Base-by-base conservation (phyloP, 2,888 invertebrate genomes). In the Limnephilus auricula region DNA sequence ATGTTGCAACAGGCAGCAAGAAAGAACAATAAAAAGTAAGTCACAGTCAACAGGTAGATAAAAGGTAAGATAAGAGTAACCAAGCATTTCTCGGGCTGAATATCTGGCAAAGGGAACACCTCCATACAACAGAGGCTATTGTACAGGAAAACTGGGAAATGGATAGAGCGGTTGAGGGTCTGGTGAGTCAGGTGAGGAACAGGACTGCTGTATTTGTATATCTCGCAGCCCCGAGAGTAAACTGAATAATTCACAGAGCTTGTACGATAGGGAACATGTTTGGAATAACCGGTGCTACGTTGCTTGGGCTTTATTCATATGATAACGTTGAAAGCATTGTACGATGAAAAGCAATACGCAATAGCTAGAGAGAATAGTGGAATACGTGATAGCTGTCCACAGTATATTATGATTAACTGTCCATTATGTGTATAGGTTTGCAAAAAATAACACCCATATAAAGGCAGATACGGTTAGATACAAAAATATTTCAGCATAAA, bases 181-280 rank as follows among this genome's bases (percentile, higher is more conserved):
- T 18, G 65, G 5, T 6, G 25, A 25, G 65, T 65, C 65, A 65
- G 65, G 65, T 25, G 34, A 82, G 34, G 34, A 30, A 80, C 80
- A 30, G 31, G 18, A 32, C 1, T 25, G 82, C 32, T 31, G 34
- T 82, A 34, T 34, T 2, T 31, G 34, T 34, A 34, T 18, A 15
- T 34, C 5, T 34, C 34, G 82, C n/a, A 25, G 34, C 15, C 10
- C 34, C 18, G 34, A 82, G 31, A 82, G 82, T 15, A 82, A 82
- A 31, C 34, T 82, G 82, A 82, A 82, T 82, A 82, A 82, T 82
- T 82, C 34, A 82, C 80, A 25, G 5, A 32, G 82, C 18, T 65
- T 25, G 65, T 65, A 18, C 65, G 65, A 65, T 65, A 65, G 18
- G 25, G 65, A 65, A 25, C 65, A 18, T 50, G 50, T 50, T 50